A percentile compares a stretch with the other conserved stretches of the same genome.
Conservation (phyloP, 2,113 vertebrate genomes). For the Lagenorhynchus albirostris region DNA sequence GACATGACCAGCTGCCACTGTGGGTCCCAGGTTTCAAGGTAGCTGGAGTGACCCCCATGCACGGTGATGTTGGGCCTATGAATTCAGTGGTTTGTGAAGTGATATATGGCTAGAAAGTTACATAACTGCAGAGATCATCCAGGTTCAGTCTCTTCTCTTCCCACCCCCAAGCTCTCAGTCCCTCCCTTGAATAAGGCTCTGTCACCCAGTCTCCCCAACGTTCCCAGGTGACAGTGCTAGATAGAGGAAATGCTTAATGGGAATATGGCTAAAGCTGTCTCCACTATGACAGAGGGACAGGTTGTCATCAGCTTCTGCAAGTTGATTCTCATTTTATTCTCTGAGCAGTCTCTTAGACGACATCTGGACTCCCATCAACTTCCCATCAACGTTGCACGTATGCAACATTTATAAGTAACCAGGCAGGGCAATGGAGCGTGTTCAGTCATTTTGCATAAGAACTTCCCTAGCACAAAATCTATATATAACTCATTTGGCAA, state of each 20-base stretch:
- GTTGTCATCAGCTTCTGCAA: not conserved
- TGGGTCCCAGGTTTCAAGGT: not conserved
- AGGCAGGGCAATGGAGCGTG: not conserved
- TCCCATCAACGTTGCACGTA: not conserved
- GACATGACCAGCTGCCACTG: not conserved
- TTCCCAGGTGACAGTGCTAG: not conserved
- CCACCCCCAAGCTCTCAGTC: not conserved
- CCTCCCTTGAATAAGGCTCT: not conserved
- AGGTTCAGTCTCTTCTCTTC: not conserved
- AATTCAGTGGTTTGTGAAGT: not conserved
- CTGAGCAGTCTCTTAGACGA: not conserved
- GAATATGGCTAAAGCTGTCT: not conserved
- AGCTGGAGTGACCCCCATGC: not conserved
- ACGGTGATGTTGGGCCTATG: not conserved
- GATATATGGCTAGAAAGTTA: not conserved
- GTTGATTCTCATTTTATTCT: conserved; percentile 30
- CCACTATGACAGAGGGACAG: not conserved
- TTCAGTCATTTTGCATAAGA: conserved; percentile 60
- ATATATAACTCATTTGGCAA: conserved; percentile 55
- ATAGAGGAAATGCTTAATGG: not conserved
- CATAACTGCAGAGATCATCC: not conserved
- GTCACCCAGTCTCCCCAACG: not conserved
- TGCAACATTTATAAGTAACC: conserved; percentile 14
- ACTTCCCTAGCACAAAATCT: conserved; percentile 53
- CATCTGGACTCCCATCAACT: not conserved